These are phyloP conservation scores for Sipha flava DNA, from an alignment of 1,140 invertebrate species.

Conservation along the genomic window DNA sequence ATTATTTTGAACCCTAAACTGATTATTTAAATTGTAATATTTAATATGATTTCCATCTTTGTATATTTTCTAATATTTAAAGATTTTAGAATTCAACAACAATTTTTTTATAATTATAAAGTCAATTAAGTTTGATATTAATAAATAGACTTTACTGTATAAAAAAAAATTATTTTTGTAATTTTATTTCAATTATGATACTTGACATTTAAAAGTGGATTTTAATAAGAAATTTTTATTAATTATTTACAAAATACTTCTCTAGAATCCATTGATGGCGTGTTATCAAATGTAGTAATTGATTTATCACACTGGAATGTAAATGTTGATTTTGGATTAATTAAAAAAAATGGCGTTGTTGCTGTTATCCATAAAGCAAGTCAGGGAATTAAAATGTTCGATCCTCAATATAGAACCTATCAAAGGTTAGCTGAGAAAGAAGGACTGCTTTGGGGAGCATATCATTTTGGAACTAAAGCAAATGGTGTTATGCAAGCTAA, in stretches of 20 bases:
- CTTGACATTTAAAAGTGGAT: no score
- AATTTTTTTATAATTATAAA: no score
- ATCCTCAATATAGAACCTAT: not conserved
- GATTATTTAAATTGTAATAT: no score
- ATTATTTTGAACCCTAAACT: no score
- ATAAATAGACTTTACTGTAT: no score
- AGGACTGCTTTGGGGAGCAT: slow-evolving; percentile 33
- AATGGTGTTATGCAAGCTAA: slow-evolving; percentile 14
- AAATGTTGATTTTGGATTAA: slow-evolving; percentile 11
- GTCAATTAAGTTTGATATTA: no score
- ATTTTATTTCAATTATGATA: no score
- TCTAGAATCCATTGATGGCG: not conserved
- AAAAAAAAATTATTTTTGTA: no score
- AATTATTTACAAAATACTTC: slow-evolving; percentile 7
- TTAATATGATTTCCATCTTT: no score
- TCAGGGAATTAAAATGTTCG: not conserved
- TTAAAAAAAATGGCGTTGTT: not conserved
- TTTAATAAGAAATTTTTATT: no score
- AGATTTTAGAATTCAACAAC: no score
- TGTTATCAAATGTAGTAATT: not conserved
- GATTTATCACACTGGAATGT: slow-evolving; percentile 32
- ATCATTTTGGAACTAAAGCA: slow-evolving; percentile 15
- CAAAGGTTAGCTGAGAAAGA: not conserved
- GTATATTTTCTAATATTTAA: no score
- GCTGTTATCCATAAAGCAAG: slow-evolving; percentile 32